Conservation (phyloP, 2,113 vertebrate genomes). For the Embiotoca jacksoni region DNA sequence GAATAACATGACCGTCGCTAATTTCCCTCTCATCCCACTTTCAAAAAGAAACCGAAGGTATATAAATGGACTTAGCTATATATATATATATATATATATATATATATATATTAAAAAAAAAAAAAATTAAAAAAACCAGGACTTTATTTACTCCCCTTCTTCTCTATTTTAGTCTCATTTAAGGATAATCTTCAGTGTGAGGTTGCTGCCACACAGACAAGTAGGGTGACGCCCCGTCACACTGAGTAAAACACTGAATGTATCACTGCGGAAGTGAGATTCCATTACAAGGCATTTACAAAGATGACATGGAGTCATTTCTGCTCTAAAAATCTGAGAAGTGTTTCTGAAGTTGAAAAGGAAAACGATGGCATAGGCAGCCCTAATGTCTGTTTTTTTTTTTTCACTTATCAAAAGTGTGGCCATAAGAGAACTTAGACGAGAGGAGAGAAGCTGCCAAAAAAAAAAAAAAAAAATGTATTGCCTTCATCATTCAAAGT, state of each 20-base stretch:
- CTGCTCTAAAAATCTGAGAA: background rate
- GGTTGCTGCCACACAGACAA: slow-evolving; percentile 52
- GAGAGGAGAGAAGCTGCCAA: background rate
- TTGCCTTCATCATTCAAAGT: background rate
- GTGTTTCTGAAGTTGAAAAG: background rate
- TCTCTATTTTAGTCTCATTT: background rate
- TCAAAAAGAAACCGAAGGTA: slow-evolving; percentile 38
- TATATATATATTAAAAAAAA: background rate
- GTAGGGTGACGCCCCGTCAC: slow-evolving; percentile 85
- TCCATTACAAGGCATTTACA: slow-evolving; percentile 67
- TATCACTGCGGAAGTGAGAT: slow-evolving; percentile 85
- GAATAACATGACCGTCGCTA: background rate
- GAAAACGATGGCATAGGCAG: background rate
- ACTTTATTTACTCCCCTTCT: background rate
- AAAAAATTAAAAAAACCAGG: too few relatives aligned
- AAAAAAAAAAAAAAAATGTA: slow-evolving; percentile 1
- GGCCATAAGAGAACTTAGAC: background rate
- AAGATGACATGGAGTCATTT: slow-evolving; percentile 25
- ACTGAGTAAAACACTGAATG: slow-evolving; percentile 60
- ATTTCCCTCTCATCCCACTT: background rate
- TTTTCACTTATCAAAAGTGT: background rate
- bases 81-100: too few relatives aligned
- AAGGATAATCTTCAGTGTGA: slow-evolving; percentile 17
- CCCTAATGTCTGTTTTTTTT: background rate
- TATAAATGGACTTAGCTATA: background rate